Base-by-base conservation (phyloP, 2,888 invertebrate species). In the Hyalella azteca region DNA sequence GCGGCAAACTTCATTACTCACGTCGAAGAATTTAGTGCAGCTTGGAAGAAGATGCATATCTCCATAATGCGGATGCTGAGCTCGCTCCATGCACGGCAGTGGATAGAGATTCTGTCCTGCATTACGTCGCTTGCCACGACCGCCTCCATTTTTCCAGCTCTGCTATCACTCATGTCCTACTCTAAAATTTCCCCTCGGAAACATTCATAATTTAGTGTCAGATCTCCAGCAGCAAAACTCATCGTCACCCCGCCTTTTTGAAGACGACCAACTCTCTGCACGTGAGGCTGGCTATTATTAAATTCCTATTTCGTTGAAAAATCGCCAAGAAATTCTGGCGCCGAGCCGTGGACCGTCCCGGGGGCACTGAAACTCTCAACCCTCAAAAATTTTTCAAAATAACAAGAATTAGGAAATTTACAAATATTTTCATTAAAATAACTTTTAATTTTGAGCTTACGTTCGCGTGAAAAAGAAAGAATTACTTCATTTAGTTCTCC, bases 291-390 rank as follows among this genome's bases (percentile, higher is more conserved):
- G 36, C 66, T 66, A 66, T 66, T 66, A 66, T 66, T 66, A 66
- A 66, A 66, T 66, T 66, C 66, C 66, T 59, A 22, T 66, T 66
- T 66, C 66, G 66, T 66, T 36, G 9, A 66, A 66, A 66, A 66
- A 36, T 66, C 36, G 36, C 32, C 36, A 15, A 39, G 66, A n/a
- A 66, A 66, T 66, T 36, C 29, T 66, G 66, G 66, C 66, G 66
- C 66, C 66, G n/a, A 45, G 45, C 45, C 45, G 66, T 3, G 54
- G 29, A 54, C 54, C 7, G 54, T 29, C 5, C 54, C 54, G 26
- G 22, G 2, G 54, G 15, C 54, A 29, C 54, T 49, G 49, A n/a
- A n/a, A n/a, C n/a, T n/a, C n/a, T n/a, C n/a, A n/a, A n/a, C n/a
- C n/a, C n/a, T n/a, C n/a, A n/a, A n/a, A n/a, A n/a, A n/a, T n/a